phyloP scores from a whole-genome alignment of 2,113 vertebrate genomes.

The Coptodon bakossiorum region DNA sequence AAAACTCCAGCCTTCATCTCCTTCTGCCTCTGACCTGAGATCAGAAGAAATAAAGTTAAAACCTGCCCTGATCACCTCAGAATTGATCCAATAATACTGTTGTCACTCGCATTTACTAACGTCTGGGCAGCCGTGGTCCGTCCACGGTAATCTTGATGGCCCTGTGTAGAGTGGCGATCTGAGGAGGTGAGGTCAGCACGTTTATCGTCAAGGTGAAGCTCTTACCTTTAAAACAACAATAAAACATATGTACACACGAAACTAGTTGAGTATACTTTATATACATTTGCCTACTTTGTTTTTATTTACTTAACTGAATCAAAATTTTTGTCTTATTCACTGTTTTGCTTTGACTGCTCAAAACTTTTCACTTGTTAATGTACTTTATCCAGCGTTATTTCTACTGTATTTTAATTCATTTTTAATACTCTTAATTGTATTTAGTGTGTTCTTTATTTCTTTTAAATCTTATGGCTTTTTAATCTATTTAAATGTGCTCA shows the following conservation, averaged over 20 bases:
- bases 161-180: slow-evolving; percentile 50
- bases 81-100: not conserved
- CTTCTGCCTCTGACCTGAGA: slow-evolving; percentile 57
- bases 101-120: slow-evolving; percentile 16
- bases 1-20: slow-evolving; percentile 29
- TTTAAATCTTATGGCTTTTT: not conserved
- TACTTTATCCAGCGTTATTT: not conserved
- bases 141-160: slow-evolving; percentile 66
- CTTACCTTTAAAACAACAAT: slow-evolving; percentile 26
- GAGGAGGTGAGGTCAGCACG: slow-evolving; percentile 57
- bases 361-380: not conserved
- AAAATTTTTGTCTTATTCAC: accelerated
- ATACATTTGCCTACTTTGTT: not conserved
- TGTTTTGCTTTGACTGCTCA: accelerated
- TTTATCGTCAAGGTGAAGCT: slow-evolving; percentile 60
- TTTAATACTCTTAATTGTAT: not conserved
- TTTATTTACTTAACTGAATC: not conserved
- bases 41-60: not conserved
- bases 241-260: not conserved
- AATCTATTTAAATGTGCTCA: not conserved
- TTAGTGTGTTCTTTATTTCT: not conserved
- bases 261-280: not conserved
- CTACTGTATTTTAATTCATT: not conserved
- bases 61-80: not conserved
- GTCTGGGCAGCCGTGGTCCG: slow-evolving; percentile 57